These are phyloP conservation scores for Lycocorax pyrrhopterus DNA, from an alignment of 2,113 vertebrate genomes.

Conservation along the genomic window DNA sequence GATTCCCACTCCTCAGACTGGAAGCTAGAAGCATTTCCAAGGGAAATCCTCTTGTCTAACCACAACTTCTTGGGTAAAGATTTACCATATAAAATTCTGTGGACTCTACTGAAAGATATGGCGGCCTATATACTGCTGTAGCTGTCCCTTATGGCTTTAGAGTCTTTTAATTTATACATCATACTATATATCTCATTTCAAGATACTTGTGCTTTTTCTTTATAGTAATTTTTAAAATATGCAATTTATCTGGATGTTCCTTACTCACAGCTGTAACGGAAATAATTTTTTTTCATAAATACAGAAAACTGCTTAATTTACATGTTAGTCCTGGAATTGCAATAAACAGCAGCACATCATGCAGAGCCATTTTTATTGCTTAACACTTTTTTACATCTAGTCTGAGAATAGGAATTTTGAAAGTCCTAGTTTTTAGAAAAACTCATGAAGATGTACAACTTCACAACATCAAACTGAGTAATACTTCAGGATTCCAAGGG, in stretches of 20 bases:
- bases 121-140: neutral
- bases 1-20: neutral
- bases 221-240: neutral
- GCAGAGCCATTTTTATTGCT: neutral
- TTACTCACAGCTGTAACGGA: neutral
- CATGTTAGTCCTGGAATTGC: neutral
- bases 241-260: neutral
- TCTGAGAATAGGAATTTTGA: neutral
- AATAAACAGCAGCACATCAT: neutral
- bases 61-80: neutral
- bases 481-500: neutral
- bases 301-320: neutral
- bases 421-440: neutral
- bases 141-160: neutral
- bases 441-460: neutral
- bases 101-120: neutral
- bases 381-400: conserved; percentile 12
- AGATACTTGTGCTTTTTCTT: neutral
- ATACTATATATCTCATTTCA: neutral
- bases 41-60: neutral
- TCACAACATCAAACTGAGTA: neutral
- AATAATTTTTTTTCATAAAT: neutral
- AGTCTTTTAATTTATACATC: neutral
- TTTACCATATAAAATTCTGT: neutral
- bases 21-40: neutral